phyloP scores from a whole-genome alignment of 2,797 vertebrate species.

The Molossus alvarezi region DNA sequence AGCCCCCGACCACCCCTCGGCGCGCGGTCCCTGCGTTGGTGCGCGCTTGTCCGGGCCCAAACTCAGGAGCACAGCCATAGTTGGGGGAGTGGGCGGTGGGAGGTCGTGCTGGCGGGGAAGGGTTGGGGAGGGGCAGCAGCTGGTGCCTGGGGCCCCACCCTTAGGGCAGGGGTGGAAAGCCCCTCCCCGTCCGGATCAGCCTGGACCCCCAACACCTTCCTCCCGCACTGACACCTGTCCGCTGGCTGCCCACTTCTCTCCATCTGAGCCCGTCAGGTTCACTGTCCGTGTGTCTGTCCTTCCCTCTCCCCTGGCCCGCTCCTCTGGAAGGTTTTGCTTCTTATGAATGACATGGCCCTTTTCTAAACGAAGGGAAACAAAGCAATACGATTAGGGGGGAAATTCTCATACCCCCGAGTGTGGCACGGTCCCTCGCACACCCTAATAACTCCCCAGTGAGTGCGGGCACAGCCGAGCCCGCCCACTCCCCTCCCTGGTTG shows the following conservation, averaged over 20 bases:
- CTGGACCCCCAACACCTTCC: neutral
- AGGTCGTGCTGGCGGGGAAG: neutral
- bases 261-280: neutral
- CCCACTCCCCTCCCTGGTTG: neutral
- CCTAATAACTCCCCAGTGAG: neutral
- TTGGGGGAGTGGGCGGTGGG: neutral
- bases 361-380: neutral
- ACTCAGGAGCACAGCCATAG: constrained; percentile 85
- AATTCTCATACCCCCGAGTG: neutral
- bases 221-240: neutral
- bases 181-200: neutral
- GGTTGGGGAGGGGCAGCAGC: neutral
- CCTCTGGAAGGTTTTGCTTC: constrained; percentile 9
- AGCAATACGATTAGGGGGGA: constrained; percentile 42
- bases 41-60: constrained; percentile 37
- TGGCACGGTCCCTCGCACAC: neutral
- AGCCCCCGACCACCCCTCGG: neutral
- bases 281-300: neutral
- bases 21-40: neutral
- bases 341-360: neutral
- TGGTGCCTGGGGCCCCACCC: neutral
- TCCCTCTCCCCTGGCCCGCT: neutral
- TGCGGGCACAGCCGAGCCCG: neutral
- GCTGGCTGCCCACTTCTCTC: neutral
- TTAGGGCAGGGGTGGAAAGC: neutral